Evolutionary conservation across 2,113 vertebrate genomes (phyloP), one percentile per base, ranked within the genome.

Genomic region (Lamprotornis superbus): DNA sequence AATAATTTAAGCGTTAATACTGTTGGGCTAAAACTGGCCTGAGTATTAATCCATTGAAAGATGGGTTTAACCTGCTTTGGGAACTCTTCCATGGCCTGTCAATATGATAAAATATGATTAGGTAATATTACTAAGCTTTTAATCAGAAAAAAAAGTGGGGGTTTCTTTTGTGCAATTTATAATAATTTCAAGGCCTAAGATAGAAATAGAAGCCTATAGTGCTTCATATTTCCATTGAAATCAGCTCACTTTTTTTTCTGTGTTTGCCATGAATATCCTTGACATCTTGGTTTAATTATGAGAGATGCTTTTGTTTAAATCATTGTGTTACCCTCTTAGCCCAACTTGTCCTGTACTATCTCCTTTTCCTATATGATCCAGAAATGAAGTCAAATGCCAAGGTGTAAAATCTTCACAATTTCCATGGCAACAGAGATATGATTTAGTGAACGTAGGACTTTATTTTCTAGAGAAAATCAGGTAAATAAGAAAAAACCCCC

Each of bases 271-370:
- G 25, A 95, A 96, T 97, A 95, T 87, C 93, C 73, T 97, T 97
- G 97, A 97, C 77, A 90, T 92, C 94, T 89, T 95, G 60, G 76
- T 96, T 97, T 95, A 80, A 96, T 96, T 97, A 96, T 83, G 44
- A 90, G 49, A 78, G 40, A 59, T 55, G 52, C 53, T 97, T 97
- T 87, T 92, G 37, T 94, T 96, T 60, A 89, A 95, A 95, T 96
- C n/a, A 70, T 79, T 90, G 73, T 52, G 22, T 81, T 83, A 91
- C 46, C 60, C 27, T 95, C 49, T 90, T 87, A 96, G 70, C 33
- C 10, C 21, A 93, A 25, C 42, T 65, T 85, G 16, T 82, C 37
- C 30, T 94, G 13, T 67, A 70, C 35, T 17, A 24, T 12, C 55
- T 93, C 17, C 39, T 82, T 81, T 52, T 82, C 24, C 30, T 63